A percentile compares a stretch with the other conserved stretches of the same genome.
Evolutionary conservation across 2,888 invertebrate species (phyloP).

Genomic region (Cecidostiba fungosa): DNA sequence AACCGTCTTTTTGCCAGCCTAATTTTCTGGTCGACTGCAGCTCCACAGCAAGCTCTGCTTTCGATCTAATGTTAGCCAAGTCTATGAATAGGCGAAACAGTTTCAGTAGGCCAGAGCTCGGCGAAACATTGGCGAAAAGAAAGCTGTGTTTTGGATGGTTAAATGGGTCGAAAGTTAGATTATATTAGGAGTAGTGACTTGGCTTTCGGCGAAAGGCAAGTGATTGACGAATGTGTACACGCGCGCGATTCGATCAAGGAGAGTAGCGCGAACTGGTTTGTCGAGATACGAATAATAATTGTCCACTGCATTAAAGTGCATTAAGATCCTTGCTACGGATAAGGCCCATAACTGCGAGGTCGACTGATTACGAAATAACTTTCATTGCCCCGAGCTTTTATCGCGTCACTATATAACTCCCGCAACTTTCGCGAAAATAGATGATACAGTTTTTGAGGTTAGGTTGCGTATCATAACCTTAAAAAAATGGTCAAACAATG

Average conservation of each 20-base stretch:
- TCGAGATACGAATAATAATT: constrained; percentile 14
- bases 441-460: not conserved
- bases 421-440: not conserved
- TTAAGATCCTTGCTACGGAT: not conserved
- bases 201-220: not conserved
- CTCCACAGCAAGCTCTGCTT: not conserved
- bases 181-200: no score
- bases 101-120: constrained; percentile 1
- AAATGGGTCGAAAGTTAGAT: constrained; percentile 1
- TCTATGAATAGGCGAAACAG: constrained; percentile 42
- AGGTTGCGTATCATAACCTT: not conserved
- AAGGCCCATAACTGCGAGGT: constrained; percentile 9
- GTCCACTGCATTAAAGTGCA: not conserved
- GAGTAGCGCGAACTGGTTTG: constrained; percentile 20
- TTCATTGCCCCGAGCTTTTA: constrained; percentile 11
- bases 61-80: constrained; percentile 36
- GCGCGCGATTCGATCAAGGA: not conserved
- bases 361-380: constrained; percentile 2
- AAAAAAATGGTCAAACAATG: not conserved
- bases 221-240: not conserved
- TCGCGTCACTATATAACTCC: not conserved
- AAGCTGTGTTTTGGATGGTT: not conserved
- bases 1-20: constrained; percentile 13
- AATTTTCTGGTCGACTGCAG: not conserved
- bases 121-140: constrained; percentile 7